phyloP scores from a whole-genome alignment of 2,888 invertebrate genomes.

The Pollenia labialis region DNA sequence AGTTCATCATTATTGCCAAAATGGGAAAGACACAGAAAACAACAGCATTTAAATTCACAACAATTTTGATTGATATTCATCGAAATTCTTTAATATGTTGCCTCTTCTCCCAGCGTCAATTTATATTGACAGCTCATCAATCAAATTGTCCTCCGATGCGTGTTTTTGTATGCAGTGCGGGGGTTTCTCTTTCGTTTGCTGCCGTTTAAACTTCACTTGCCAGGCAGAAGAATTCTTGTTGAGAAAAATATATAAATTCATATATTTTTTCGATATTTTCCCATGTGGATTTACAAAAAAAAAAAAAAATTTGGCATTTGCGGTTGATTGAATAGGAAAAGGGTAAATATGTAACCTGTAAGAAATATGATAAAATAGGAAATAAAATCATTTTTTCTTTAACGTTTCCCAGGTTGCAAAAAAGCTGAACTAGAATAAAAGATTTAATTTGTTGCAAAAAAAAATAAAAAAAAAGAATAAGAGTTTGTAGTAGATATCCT shows the following conservation, averaged over 20 bases:
- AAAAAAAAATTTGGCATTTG: not conserved
- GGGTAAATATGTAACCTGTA: not conserved
- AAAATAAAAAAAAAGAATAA: not conserved
- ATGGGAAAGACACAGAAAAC: not conserved
- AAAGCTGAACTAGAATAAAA: not conserved
- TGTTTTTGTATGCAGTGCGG: not conserved
- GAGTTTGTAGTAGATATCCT: too few relatives aligned
- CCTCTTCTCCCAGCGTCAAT: not conserved
- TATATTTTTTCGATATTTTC: not conserved
- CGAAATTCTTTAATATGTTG: not conserved
- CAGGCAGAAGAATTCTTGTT: not conserved
- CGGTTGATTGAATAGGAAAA: not conserved
- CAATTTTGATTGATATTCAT: slow-evolving; percentile 53
- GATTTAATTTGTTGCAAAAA: slow-evolving; percentile 1
- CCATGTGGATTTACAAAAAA: not conserved
- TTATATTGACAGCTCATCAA: slow-evolving; percentile 52
- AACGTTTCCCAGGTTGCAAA: not conserved
- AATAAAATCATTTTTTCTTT: not conserved
- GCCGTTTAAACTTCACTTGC: not conserved
- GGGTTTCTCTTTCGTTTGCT: not conserved
- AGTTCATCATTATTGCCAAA: too few relatives aligned
- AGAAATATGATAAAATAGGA: not conserved
- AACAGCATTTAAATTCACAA: slow-evolving; percentile 21
- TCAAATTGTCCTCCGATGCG: slow-evolving; percentile 11
- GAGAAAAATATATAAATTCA: too few relatives aligned